Percentiles rank a stretch among this genome's conserved stretches.
Conservation (phyloP, 2,113 vertebrate species). For the Oncorhynchus gorbuscha region DNA sequence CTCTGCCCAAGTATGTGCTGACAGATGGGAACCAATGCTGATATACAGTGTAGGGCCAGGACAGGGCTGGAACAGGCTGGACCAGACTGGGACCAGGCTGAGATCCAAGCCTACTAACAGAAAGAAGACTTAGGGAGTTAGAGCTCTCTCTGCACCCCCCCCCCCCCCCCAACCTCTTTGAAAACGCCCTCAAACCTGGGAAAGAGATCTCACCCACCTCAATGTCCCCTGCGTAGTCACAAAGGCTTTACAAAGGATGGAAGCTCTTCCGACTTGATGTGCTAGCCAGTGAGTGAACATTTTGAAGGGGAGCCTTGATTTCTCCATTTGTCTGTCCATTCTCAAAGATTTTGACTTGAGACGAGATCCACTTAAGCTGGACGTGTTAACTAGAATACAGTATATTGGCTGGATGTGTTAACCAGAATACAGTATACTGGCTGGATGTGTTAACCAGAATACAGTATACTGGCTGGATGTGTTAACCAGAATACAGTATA, state of each 20-base stretch:
- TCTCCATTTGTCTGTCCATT: conserved; percentile 7
- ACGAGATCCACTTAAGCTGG: conserved; percentile 17
- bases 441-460: conserved; percentile 5
- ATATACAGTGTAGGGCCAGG: not conserved
- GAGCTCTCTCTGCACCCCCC: not conserved
- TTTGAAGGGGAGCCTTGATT: conserved; percentile 22
- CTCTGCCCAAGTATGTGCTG: conserved; percentile 38
- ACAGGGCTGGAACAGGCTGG: not conserved
- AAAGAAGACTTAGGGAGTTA: not conserved
- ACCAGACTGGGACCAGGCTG: not conserved
- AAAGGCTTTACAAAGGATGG: not conserved
- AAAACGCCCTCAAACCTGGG: conserved; percentile 33
- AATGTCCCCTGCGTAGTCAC: conserved; percentile 14
- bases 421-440: too few species aligned
- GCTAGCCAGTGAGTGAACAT: conserved; percentile 25
- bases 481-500: too few species aligned
- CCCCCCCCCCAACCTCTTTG: not conserved
- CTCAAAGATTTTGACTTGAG: not conserved
- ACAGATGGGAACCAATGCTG: conserved; percentile 37
- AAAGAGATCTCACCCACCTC: conserved; percentile 1
- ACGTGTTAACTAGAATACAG: not conserved
- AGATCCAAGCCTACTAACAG: not conserved
- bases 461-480: too few species aligned
- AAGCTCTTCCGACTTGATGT: conserved; percentile 33
- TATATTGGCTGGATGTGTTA: too few species aligned